These are phyloP conservation scores for Drosophila mulleri DNA, from an alignment of 2,888 invertebrate genomes.

Conservation along the genomic window DNA sequence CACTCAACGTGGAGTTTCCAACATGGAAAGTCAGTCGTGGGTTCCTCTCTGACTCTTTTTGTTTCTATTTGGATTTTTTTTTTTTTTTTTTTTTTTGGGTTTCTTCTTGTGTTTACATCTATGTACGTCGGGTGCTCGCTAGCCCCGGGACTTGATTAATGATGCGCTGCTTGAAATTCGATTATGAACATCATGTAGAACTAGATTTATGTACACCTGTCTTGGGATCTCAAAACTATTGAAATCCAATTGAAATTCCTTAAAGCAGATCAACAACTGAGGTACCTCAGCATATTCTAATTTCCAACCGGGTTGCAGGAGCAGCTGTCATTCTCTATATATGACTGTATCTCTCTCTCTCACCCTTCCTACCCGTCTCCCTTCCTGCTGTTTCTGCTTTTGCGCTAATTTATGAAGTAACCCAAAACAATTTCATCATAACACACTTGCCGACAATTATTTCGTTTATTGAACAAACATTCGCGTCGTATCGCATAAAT, in stretches of 20 bases:
- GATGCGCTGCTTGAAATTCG: constrained; percentile 67
- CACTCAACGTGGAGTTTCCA: constrained; percentile 22
- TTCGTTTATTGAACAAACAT: constrained; percentile 79
- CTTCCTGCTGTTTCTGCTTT: constrained; percentile 10
- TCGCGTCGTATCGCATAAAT: constrained; percentile 78
- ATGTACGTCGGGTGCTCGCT: constrained; percentile 36
- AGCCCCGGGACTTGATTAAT: constrained; percentile 60
- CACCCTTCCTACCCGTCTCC: neutral
- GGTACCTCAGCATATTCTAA: neutral
- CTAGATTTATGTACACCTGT: constrained; percentile 30
- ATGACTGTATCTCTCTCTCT: neutral
- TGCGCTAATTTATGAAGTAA: constrained; percentile 80
- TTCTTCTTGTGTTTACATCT: constrained; percentile 28
- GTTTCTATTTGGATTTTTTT: constrained; percentile 4
- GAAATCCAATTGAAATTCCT: constrained; percentile 19
- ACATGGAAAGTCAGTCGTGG: constrained; percentile 25
- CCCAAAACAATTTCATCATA: constrained; percentile 81
- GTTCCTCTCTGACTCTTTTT: constrained; percentile 16
- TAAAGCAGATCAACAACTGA: neutral
- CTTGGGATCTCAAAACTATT: neutral
- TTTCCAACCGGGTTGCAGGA: neutral
- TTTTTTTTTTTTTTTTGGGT: neutral
- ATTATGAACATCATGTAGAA: constrained; percentile 59
- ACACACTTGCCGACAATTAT: constrained; percentile 79
- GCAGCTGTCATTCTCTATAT: neutral